A percentile compares a stretch with the other conserved stretches of the same genome.
Conservation (phyloP, 2,797 vertebrate species). For the Gymnodraco acuticeps region DNA sequence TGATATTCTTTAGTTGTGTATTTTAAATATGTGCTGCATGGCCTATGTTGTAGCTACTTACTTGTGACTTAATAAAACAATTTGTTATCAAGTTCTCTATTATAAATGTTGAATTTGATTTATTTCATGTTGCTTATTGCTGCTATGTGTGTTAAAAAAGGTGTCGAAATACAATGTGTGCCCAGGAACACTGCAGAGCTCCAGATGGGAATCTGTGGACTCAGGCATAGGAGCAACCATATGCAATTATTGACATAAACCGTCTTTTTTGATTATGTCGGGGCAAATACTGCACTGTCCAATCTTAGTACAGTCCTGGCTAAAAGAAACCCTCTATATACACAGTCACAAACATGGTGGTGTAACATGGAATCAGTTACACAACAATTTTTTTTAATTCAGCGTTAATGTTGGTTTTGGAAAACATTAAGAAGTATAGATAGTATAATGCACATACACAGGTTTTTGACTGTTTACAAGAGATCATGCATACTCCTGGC, state of each 20-base stretch:
- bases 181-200: conserved; percentile 29
- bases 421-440: background rate
- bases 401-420: background rate
- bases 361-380: background rate
- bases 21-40: no score
- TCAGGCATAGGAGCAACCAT: conserved; percentile 13
- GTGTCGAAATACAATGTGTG: no score
- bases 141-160: no score
- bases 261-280: background rate
- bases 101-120: no score
- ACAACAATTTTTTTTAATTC: conserved; percentile 17
- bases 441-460: background rate
- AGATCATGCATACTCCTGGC: conserved; percentile 18
- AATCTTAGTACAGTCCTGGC: background rate
- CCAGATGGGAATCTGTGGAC: conserved; percentile 33
- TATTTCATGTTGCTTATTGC: no score
- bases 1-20: no score
- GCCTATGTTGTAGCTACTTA: no score
- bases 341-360: background rate
- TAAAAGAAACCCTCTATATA: background rate
- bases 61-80: no score
- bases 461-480: conserved; percentile 53
- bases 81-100: no score
- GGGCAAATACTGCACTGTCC: background rate
- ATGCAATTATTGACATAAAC: conserved; percentile 21